Base-by-base conservation (phyloP, 2,113 vertebrate genomes). In the Lycaon pictus region DNA sequence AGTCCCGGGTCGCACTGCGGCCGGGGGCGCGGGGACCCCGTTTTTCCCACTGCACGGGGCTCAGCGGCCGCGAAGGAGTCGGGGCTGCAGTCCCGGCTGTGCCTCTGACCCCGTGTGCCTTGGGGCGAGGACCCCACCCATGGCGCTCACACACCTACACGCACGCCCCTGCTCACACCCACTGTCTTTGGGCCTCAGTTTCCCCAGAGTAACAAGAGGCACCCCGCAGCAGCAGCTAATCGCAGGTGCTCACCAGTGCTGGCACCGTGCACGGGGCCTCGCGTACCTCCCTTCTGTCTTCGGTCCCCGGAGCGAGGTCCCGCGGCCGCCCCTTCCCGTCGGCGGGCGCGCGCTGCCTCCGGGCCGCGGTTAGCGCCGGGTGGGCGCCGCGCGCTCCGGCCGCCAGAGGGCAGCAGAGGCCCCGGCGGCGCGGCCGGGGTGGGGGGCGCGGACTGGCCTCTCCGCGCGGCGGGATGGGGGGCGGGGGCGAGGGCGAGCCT, bases 361-460 rank as follows among this genome's bases (percentile, higher is more conserved):
- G 0, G 5, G 1, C 5, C 1, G 10, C 7, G 0, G 4, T 27
- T 4, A 17, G 65, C 2, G 13, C 43, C 2, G 32, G 9, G 35
- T 25, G 3, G 63, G 92, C 55, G 29, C 63, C 29, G 9, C 10
- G 0, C 32, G 3, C 25, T 35, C 67, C 1, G 3, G 29, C 98
- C 98, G n/a, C 98, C 91, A 98, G 97, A 93, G 97, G 97, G 93
- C 95, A 65, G 88, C 81, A 48, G 94, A 91, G 77, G 90, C 13
- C 3, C 37, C 3, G 23, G 23, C 74, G 2, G 27, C 19, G 0
- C 27, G 22, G 23, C 15, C 0, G 27, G 12, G 43, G n/a, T 0
- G 27, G 12, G 43, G 8, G 4, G 53, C 0, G 53, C 19, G 0
- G 48, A 11, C 7, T 43, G 43, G 16, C 23, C 0, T 20, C 22